Conservation (phyloP, 1,140 invertebrate species). For the Bombus cullumanus region DNA sequence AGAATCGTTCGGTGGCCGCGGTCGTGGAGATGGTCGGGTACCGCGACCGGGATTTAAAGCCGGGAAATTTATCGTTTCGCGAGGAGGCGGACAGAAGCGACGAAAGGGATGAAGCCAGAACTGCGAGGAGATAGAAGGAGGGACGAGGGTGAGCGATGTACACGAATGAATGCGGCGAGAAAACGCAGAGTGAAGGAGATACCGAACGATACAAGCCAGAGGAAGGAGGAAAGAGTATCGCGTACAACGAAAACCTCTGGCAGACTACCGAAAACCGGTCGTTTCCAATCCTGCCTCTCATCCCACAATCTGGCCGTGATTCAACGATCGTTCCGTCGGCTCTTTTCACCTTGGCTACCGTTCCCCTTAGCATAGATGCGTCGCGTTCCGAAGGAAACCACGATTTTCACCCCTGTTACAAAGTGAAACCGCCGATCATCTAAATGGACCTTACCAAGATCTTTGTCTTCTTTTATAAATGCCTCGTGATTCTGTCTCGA, state of each 20-base stretch:
- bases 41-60: slow-evolving; percentile 64
- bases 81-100: slow-evolving; percentile 62
- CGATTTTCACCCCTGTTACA: neutral
- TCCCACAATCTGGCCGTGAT: slow-evolving; percentile 43
- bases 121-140: neutral
- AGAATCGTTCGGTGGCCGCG: slow-evolving; percentile 49
- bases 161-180: slow-evolving; percentile 13
- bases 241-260: slow-evolving; percentile 39
- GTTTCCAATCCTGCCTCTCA: slow-evolving; percentile 18
- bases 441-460: neutral
- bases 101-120: slow-evolving; percentile 56
- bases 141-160: neutral
- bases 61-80: slow-evolving; percentile 68
- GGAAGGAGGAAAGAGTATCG: slow-evolving; percentile 19
- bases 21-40: slow-evolving; percentile 44
- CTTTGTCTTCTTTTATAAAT: no score
- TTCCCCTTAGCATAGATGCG: slow-evolving; percentile 3
- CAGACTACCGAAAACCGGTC: slow-evolving; percentile 52
- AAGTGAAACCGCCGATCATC: neutral
- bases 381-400: neutral
- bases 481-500: neutral
- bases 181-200: neutral
- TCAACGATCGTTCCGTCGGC: slow-evolving; percentile 47
- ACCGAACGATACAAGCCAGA: neutral
- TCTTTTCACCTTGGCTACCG: slow-evolving; percentile 30